Conservation (phyloP, 1,140 invertebrate genomes). For the Drosophila santomea region DNA sequence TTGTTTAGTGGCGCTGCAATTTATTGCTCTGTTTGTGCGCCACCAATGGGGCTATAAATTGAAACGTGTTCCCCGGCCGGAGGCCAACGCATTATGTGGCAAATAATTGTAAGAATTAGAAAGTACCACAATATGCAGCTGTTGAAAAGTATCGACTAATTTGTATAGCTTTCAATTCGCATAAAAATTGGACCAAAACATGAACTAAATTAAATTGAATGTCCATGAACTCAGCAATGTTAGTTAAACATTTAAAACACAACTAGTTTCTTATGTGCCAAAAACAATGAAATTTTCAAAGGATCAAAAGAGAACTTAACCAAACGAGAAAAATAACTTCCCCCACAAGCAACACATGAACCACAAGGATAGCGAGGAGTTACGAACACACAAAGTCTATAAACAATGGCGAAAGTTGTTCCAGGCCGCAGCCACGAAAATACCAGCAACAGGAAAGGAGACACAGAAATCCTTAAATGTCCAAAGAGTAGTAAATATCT, state of each 20-base stretch:
- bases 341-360: conserved; percentile 30
- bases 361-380: conserved; percentile 33
- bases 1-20: conserved; percentile 66
- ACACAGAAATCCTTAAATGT: conserved; percentile 69
- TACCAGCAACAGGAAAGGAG: conserved; percentile 34
- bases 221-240: no score
- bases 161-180: not conserved
- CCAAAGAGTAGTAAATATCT: conserved; percentile 60
- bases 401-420: conserved; percentile 69
- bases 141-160: conserved; percentile 46
- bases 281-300: not conserved
- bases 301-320: not conserved
- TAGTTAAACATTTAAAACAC: no score
- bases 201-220: no score
- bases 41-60: conserved; percentile 68
- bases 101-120: conserved; percentile 66
- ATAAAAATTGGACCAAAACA: no score
- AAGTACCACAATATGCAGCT: conserved; percentile 5
- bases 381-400: conserved; percentile 61
- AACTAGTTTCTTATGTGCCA: not conserved
- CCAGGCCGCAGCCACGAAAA: conserved; percentile 59
- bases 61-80: conserved; percentile 36
- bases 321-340: conserved; percentile 14
- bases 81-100: conserved; percentile 21
- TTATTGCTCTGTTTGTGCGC: conserved; percentile 74